These are phyloP conservation scores for Nemopilema nomurai DNA, from an alignment of 30 jellyfish, hydroid and myxozoan genomes.

Conservation along the genomic window DNA sequence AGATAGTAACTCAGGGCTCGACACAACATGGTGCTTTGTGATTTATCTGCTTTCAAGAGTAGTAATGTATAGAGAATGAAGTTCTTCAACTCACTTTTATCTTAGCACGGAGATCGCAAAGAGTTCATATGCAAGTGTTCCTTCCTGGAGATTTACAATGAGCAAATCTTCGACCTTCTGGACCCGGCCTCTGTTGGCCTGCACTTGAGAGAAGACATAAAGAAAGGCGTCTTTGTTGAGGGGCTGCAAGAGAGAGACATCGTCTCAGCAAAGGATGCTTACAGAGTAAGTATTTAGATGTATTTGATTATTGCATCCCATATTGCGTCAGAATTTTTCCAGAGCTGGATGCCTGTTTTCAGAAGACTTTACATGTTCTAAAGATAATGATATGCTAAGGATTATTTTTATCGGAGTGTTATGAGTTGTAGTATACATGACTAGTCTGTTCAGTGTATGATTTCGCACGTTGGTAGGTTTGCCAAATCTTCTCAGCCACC, in stretches of 20 bases:
- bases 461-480: too few species aligned
- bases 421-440: too few species aligned
- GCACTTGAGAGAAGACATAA: conserved; percentile 88
- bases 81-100: not conserved
- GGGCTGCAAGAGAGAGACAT: conserved; percentile 89
- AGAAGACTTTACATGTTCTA: too few species aligned
- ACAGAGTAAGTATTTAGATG: conserved; percentile 32
- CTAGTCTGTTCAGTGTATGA: too few species aligned
- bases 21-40: too few species aligned
- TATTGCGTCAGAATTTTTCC: too few species aligned
- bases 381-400: too few species aligned
- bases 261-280: conserved; percentile 95
- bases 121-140: conserved; percentile 95
- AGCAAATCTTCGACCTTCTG: conserved; percentile 87
- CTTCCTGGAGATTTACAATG: conserved; percentile 92
- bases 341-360: too few species aligned
- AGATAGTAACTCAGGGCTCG: too few species aligned
- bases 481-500: too few species aligned
- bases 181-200: conserved; percentile 92
- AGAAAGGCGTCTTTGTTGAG: conserved; percentile 96
- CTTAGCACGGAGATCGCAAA: conserved; percentile 92
- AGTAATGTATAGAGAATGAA: not conserved
- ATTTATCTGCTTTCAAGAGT: too few species aligned
- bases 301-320: not conserved
- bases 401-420: too few species aligned